Evolutionary conservation across 2,888 invertebrate genomes (phyloP), one percentile per base, ranked within the genome.

Genomic region (Epirrita christyi): DNA sequence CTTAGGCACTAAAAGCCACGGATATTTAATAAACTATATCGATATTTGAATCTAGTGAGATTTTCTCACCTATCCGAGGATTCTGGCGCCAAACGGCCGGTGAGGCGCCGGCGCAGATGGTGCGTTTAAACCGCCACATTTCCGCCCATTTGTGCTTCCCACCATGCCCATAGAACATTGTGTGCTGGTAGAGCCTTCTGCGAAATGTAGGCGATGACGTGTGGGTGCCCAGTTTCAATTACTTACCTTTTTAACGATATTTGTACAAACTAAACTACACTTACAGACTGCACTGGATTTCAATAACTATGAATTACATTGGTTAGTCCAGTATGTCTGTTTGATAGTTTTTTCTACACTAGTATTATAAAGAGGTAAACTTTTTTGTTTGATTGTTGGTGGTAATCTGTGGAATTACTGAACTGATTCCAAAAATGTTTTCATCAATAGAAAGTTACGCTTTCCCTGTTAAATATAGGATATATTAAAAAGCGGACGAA

Each of bases 71-170:
- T 85, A 78, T 72, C 68, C 74, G 66, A 71, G 67, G 64, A 73
- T 74, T 61, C 56, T 67, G 88, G 87, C 89, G 87, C 86, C 83
- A 80, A 70, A 71, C 72, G 71, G 69, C 69, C 68, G 67, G 55
- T 70, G 68, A 83, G 84, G 88, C 88, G 88, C 88, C 87, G 75
- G 81, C 80, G 81, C 88, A 87, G 78, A 80, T 80, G 80, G 71
- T 73, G 11, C 40, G 43, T 38, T 49, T 36, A n/a, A 54, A 70
- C 68, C 70, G 63, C 63, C 73, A 72, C 72, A 74, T 83, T 86
- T 87, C 88, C 88, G 86, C 85, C 84, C 86, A 85, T 85, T 84
- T 80, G 78, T 80, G 81, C 84, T 78, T 76, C 86, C 85, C 86
- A 87, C 88, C 86, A 88, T 85, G 71, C 72, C 78, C 80, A 83